Conservation (phyloP, 1,140 invertebrate species). For the Drosophila novamexicana region DNA sequence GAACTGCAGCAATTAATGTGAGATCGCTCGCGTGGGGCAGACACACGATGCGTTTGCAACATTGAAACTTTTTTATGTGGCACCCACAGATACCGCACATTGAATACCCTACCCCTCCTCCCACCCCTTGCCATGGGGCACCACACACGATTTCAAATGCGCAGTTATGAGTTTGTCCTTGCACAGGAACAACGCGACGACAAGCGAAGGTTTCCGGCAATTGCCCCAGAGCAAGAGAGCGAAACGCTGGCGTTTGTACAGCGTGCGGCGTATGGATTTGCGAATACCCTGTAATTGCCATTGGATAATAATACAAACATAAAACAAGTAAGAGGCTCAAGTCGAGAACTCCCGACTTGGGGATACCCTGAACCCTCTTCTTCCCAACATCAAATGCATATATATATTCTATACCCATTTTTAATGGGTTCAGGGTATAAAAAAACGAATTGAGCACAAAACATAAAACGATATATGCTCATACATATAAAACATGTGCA, state of each 20-base stretch:
- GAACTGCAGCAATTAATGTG: constrained; percentile 67
- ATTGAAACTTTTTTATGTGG: constrained; percentile 47
- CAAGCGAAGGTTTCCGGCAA: constrained; percentile 57
- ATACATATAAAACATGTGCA: too few relatives aligned
- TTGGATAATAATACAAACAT: too few relatives aligned
- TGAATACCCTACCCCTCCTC: too few relatives aligned
- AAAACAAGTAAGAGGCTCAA: too few relatives aligned
- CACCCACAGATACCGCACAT: constrained; percentile 25
- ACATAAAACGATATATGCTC: too few relatives aligned
- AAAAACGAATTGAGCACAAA: too few relatives aligned
- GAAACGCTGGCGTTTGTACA: constrained; percentile 4
- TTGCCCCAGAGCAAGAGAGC: constrained; percentile 39
- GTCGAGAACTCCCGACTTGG: too few relatives aligned
- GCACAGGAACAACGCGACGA: constrained; percentile 35
- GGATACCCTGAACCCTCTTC: too few relatives aligned
- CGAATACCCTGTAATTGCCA: constrained; percentile 13
- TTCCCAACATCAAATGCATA: too few relatives aligned
- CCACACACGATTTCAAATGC: constrained; percentile 12
- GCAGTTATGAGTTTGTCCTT: constrained; percentile 56
- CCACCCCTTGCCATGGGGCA: too few relatives aligned
- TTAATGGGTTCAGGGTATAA: too few relatives aligned
- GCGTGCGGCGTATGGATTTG: background rate
- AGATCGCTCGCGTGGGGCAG: background rate
- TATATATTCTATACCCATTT: too few relatives aligned
- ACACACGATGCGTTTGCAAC: constrained; percentile 1